Conservation (phyloP, 1,140 invertebrate species). For the Archegozetes longisetosus region DNA sequence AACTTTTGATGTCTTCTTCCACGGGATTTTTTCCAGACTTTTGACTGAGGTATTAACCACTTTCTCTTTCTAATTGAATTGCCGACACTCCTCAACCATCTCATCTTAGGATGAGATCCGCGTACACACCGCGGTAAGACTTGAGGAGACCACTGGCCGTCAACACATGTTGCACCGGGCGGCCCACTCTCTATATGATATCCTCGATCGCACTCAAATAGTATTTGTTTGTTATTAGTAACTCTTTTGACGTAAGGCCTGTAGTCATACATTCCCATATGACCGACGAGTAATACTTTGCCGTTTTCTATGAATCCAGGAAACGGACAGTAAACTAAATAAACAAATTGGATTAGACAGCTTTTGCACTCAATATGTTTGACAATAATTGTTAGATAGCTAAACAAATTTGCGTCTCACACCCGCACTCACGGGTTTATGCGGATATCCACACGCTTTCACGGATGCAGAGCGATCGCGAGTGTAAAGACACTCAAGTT, state of each 20-base stretch:
- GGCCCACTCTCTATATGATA: conserved; percentile 66
- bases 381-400: no score
- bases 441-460: no score
- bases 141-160: conserved; percentile 68
- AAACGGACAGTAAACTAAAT: conserved; percentile 75
- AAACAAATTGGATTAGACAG: background rate
- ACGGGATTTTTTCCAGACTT: background rate
- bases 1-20: background rate
- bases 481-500: no score
- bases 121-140: conserved; percentile 59
- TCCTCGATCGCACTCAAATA: conserved; percentile 87
- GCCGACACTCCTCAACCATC: conserved; percentile 10
- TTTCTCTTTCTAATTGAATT: conserved; percentile 24
- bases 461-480: no score
- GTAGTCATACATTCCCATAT: conserved; percentile 94
- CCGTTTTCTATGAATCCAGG: conserved; percentile 79
- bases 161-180: conserved; percentile 77
- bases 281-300: conserved; percentile 79
- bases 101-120: conserved; percentile 21
- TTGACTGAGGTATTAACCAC: conserved; percentile 23
- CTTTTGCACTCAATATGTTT: background rate
- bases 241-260: conserved; percentile 83
- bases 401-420: no score
- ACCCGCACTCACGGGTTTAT: no score
- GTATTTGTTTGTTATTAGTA: conserved; percentile 80